phyloP scores from a whole-genome alignment of 1,140 invertebrate genomes.

The Trachymyrmex septentrionalis region DNA sequence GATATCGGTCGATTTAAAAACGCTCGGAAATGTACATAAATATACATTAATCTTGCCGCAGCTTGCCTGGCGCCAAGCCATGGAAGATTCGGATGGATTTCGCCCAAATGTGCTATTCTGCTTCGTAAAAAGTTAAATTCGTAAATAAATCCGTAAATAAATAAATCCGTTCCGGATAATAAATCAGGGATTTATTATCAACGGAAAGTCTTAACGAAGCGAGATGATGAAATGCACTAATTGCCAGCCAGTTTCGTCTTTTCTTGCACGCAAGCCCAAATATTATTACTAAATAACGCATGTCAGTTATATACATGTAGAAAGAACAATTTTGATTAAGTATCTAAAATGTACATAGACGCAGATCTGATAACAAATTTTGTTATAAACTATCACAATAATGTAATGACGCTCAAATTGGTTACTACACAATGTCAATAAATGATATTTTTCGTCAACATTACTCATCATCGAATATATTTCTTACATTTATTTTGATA shows the following conservation, averaged over 20 bases:
- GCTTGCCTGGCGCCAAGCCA: slow-evolving; percentile 45
- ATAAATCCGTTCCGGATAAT: slow-evolving; percentile 50
- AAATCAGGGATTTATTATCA: slow-evolving; percentile 51
- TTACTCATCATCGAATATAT: too few relatives aligned
- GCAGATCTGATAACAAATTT: too few relatives aligned
- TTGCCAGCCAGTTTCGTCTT: slow-evolving; percentile 10
- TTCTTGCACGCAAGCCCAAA: neutral
- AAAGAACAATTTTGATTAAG: too few relatives aligned
- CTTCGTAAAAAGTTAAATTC: slow-evolving; percentile 49
- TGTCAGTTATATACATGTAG: neutral
- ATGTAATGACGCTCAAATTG: too few relatives aligned
- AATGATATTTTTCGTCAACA: too few relatives aligned
- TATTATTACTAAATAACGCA: neutral
- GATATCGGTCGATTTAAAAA: slow-evolving; percentile 28
- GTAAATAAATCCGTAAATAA: too few relatives aligned
- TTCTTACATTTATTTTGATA: too few relatives aligned
- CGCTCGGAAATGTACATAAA: slow-evolving; percentile 46
- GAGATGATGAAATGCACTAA: slow-evolving; percentile 13
- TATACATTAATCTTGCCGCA: slow-evolving; percentile 44
- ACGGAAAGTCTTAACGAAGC: slow-evolving; percentile 26
- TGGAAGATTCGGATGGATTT: slow-evolving; percentile 30
- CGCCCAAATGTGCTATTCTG: slow-evolving; percentile 33
- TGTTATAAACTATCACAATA: too few relatives aligned
- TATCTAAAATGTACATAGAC: too few relatives aligned
- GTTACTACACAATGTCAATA: too few relatives aligned